Conservation (phyloP, 1,140 invertebrate species). For the Galleria mellonella region DNA sequence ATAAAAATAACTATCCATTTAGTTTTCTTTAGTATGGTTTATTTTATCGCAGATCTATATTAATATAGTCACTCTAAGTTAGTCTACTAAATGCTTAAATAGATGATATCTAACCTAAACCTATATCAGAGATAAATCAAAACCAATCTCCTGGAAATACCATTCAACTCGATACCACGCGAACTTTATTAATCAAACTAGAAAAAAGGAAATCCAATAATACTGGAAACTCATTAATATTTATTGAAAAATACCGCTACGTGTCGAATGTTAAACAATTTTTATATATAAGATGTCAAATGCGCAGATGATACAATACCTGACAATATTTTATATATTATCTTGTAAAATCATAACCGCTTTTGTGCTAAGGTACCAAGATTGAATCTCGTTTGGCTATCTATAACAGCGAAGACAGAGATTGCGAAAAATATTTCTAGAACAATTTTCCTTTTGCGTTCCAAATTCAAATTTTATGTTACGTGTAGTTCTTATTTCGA, state of each 20-base stretch:
- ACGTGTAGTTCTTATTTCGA: slow-evolving; percentile 5
- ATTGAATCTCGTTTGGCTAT: slow-evolving; percentile 1
- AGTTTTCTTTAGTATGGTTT: too few relatives aligned
- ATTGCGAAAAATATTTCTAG: slow-evolving; percentile 10
- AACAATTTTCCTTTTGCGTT: slow-evolving; percentile 2
- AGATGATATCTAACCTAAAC: neutral
- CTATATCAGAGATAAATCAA: slow-evolving; percentile 1
- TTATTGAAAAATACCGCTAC: slow-evolving; percentile 64
- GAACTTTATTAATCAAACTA: slow-evolving; percentile 64
- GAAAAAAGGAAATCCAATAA: slow-evolving; percentile 37
- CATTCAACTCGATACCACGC: neutral
- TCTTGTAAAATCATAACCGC: slow-evolving; percentile 6
- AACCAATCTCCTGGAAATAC: neutral
- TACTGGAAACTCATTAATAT: slow-evolving; percentile 61
- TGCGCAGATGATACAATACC: slow-evolving; percentile 37
- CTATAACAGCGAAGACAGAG: neutral
- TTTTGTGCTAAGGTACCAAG: slow-evolving; percentile 13
- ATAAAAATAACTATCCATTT: too few relatives aligned
- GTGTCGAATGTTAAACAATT: slow-evolving; percentile 65
- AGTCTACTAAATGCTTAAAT: too few relatives aligned
- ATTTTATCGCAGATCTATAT: too few relatives aligned
- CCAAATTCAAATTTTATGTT: neutral
- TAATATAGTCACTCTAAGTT: too few relatives aligned
- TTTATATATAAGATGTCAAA: slow-evolving; percentile 51
- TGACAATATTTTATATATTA: slow-evolving; percentile 12